Percentiles rank a stretch among this genome's conserved stretches.
phyloP scores from a whole-genome alignment of 2,113 vertebrate genomes.

The Otis tarda region DNA sequence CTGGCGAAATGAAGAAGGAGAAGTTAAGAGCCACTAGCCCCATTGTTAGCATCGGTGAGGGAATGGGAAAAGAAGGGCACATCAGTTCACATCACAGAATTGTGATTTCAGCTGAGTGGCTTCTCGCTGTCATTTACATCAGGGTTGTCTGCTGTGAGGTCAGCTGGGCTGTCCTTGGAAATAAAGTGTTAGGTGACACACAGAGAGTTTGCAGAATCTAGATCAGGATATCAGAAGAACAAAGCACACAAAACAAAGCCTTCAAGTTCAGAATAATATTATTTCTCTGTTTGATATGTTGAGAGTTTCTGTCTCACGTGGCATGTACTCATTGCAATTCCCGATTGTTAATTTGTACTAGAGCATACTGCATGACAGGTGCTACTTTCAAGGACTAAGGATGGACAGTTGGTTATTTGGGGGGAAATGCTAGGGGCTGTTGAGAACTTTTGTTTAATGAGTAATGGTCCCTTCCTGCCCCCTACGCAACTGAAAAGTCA shows the following conservation, averaged over 20 bases:
- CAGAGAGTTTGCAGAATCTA: neutral
- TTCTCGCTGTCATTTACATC: neutral
- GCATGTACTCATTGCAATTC: neutral
- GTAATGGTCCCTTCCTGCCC: neutral
- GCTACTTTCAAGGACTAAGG: neutral
- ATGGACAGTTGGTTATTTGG: neutral
- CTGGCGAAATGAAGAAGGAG: neutral
- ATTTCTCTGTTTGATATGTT: neutral
- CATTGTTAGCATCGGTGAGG: neutral
- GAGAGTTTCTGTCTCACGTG: neutral
- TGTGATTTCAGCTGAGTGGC: neutral
- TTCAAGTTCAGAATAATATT: neutral
- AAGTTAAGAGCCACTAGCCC: neutral
- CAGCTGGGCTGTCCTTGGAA: neutral
- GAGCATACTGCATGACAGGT: neutral
- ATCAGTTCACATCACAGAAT: neutral
- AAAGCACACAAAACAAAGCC: neutral
- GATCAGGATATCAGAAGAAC: neutral
- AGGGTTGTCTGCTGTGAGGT: neutral
- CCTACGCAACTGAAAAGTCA: neutral
- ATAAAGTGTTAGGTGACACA: neutral
- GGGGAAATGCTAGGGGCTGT: neutral
- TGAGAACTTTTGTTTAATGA: neutral
- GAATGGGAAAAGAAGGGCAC: neutral
- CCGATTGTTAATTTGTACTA: neutral